A percentile compares a stretch with the other conserved stretches of the same genome.
phyloP scores from a whole-genome alignment of 2,113 vertebrate species.

The Felis catus region F.catus_Fca126_mat1.0 CM031426.1:19165001-19165500 shows the following conservation, averaged over 20 bases:
- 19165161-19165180: slow-evolving; percentile 1
- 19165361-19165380: background rate
- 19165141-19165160: background rate
- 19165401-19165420: background rate
- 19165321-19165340: background rate
- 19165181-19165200: background rate
- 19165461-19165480: rapidly evolving
- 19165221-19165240: background rate
- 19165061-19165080: background rate
- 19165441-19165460: background rate
- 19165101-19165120: background rate
- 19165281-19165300: background rate
- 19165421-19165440: background rate
- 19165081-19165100: background rate
- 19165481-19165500: background rate
- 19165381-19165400: background rate
- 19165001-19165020: background rate
- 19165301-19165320: background rate
- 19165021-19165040: background rate
- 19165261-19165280: background rate
- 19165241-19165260: background rate
- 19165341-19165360: background rate
- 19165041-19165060: background rate
- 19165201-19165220: background rate
- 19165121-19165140: background rate